Percentiles rank a stretch among this genome's conserved stretches.
Evolutionary conservation across 2,888 invertebrate genomes (phyloP).

Genomic region (Emesis furor): DNA sequence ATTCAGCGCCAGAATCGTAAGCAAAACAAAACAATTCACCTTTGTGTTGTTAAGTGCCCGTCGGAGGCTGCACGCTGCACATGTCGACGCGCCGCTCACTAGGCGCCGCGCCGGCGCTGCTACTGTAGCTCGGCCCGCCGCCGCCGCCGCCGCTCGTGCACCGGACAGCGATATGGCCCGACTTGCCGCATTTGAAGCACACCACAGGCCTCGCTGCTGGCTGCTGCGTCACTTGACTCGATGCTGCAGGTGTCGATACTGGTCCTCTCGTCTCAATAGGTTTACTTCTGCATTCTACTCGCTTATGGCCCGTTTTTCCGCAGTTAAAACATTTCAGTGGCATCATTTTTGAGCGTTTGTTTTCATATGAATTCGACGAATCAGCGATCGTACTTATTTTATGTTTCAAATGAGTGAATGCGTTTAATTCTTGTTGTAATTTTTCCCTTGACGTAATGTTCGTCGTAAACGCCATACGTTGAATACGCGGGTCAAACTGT

Average conservation of each 20-base stretch:
- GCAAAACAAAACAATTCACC: slow-evolving; percentile 41
- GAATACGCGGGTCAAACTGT: slow-evolving; percentile 27
- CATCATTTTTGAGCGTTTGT: slow-evolving; percentile 14
- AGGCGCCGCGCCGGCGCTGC: background rate
- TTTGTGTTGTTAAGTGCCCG: slow-evolving; percentile 42
- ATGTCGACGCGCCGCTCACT: slow-evolving; percentile 53
- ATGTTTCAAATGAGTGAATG: slow-evolving; percentile 40
- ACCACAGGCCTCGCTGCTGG: slow-evolving; percentile 17
- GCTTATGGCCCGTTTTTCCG: slow-evolving; percentile 55
- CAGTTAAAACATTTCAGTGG: slow-evolving; percentile 41
- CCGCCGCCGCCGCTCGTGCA: slow-evolving; percentile 24
- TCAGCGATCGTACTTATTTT: slow-evolving; percentile 25
- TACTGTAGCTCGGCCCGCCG: too few relatives aligned
- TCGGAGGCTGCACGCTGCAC: slow-evolving; percentile 47
- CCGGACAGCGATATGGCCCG: slow-evolving; percentile 41
- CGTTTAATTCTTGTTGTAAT: slow-evolving; percentile 47
- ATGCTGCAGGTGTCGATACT: background rate
- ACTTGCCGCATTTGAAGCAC: slow-evolving; percentile 42
- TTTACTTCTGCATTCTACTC: slow-evolving; percentile 39
- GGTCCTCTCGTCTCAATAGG: background rate
- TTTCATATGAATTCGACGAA: background rate
- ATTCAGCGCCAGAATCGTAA: slow-evolving; percentile 52
- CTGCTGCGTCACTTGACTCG: slow-evolving; percentile 18
- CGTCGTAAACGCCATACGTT: slow-evolving; percentile 48
- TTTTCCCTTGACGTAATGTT: slow-evolving; percentile 33